These are phyloP conservation scores for Lathronympha strigana DNA, from an alignment of 2,888 invertebrate species.

Conservation along the genomic window DNA sequence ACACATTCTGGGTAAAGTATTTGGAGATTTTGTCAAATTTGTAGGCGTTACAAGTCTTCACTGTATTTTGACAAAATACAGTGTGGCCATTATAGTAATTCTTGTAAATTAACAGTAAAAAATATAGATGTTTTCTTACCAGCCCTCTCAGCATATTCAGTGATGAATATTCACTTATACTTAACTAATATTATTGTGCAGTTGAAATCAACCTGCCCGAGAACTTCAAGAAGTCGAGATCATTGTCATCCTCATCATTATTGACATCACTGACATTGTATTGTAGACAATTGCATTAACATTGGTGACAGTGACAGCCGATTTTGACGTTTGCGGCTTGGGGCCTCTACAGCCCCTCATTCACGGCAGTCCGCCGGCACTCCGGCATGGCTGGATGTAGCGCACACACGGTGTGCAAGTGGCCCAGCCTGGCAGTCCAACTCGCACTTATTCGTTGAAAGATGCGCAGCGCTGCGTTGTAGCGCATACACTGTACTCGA, in stretches of 20 bases:
- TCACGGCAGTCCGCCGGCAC: too few species aligned
- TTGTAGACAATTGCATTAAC: conserved; percentile 17
- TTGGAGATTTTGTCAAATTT: conserved; percentile 1
- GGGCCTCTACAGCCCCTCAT: too few species aligned
- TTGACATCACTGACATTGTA: conserved; percentile 1
- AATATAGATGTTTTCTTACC: conserved; percentile 15
- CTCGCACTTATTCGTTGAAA: too few species aligned
- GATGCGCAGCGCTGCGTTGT: too few species aligned
- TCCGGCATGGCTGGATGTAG: too few species aligned
- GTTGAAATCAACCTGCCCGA: conserved; percentile 18
- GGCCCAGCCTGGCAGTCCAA: too few species aligned
- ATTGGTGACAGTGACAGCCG: too few species aligned
- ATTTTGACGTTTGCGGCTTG: too few species aligned
- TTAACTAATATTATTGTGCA: conserved; percentile 12
- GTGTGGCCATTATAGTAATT: background rate
- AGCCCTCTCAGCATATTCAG: conserved; percentile 35
- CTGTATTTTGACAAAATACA: background rate
- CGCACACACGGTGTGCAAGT: too few species aligned
- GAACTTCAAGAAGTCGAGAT: background rate
- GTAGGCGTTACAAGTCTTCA: background rate
- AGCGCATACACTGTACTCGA: too few species aligned
- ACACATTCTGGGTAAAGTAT: background rate
- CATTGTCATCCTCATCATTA: background rate
- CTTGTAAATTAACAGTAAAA: background rate
- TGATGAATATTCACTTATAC: conserved; percentile 8